These are phyloP conservation scores for Athrips mouffetella DNA, from an alignment of 2,888 invertebrate genomes.

Conservation along the genomic window DNA sequence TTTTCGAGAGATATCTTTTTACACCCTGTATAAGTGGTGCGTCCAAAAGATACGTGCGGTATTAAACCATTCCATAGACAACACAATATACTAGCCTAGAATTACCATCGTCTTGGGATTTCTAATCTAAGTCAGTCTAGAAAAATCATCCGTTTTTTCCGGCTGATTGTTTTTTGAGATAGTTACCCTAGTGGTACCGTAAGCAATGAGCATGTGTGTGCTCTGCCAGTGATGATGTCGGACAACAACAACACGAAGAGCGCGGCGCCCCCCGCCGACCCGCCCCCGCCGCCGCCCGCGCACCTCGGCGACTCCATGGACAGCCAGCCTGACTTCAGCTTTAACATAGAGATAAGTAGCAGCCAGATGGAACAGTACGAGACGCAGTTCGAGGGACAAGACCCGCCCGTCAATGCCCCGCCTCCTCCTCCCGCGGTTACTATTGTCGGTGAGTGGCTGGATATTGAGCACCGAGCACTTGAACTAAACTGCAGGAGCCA, in stretches of 20 bases:
- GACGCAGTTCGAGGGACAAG: constrained; percentile 76
- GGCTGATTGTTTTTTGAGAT: constrained; percentile 1
- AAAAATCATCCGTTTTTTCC: background rate
- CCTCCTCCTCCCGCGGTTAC: constrained; percentile 50
- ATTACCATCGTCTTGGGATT: no score
- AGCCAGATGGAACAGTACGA: constrained; percentile 87
- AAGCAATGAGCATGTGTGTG: constrained; percentile 15
- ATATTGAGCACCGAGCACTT: no score
- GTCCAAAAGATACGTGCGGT: no score
- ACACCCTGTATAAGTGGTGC: no score
- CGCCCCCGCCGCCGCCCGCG: constrained; percentile 75
- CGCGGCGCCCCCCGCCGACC: constrained; percentile 66
- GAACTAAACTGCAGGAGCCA: no score
- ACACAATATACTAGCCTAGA: no score
- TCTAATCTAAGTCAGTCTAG: no score
- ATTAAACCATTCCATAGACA: no score
- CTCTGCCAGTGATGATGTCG: constrained; percentile 54
- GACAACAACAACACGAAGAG: constrained; percentile 59
- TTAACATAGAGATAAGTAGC: constrained; percentile 84
- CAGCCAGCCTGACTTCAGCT: constrained; percentile 73
- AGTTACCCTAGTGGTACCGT: no score
- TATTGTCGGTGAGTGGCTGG: constrained; percentile 63
- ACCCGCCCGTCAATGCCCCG: constrained; percentile 24
- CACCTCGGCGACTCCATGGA: constrained; percentile 60
- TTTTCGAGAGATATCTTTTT: no score